Conservation (phyloP, 2,113 vertebrate species). For the Leptosomus discolor region DNA sequence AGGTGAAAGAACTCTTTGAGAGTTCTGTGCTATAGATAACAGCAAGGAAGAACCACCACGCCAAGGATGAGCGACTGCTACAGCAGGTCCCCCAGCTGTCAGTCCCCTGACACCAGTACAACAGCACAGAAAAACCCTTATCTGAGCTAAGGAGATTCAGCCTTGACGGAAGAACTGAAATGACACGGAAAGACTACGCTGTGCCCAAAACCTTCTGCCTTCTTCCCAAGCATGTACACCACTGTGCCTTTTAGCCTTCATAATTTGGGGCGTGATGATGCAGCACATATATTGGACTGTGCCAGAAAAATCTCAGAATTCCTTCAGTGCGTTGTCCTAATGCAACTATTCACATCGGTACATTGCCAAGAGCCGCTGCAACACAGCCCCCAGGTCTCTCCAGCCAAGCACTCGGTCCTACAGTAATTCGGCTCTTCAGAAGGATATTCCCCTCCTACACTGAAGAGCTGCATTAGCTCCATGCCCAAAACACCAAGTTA, state of each 20-base stretch:
- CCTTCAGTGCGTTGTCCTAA: neutral
- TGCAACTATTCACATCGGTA: neutral
- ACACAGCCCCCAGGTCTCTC: neutral
- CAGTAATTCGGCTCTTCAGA: neutral
- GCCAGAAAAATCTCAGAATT: neutral
- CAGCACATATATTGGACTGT: neutral
- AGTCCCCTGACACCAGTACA: neutral
- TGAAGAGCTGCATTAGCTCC: neutral
- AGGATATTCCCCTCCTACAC: neutral
- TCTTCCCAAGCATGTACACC: neutral
- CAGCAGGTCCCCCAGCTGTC: neutral
- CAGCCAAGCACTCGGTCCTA: neutral
- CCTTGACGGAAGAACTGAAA: neutral
- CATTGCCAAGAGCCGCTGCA: neutral
- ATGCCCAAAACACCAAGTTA: neutral
- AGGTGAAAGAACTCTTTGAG: neutral
- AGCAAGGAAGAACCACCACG: neutral
- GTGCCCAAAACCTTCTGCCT: neutral
- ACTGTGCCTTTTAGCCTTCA: neutral
- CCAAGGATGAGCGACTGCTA: neutral
- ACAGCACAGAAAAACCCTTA: neutral
- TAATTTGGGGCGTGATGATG: neutral
- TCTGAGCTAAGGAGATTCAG: neutral
- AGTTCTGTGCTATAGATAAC: neutral
- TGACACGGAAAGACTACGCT: fast-evolving